These are phyloP conservation scores for Corvus cornix DNA, from an alignment of 2,113 vertebrate genomes.

Conservation along the genomic window DNA sequence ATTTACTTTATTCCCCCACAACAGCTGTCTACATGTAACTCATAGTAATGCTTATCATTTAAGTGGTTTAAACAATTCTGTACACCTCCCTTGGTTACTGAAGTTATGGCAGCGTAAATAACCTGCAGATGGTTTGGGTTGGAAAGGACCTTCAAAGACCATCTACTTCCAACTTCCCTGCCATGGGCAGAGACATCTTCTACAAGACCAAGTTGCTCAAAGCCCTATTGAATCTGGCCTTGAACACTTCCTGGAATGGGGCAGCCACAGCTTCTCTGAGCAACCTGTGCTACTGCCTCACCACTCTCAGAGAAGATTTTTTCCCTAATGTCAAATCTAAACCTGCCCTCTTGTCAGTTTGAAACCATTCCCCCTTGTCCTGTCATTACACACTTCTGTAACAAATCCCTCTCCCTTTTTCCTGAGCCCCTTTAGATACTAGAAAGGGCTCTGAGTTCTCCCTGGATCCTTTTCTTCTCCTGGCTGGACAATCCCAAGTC, in stretches of 20 bases:
- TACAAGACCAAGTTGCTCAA: background rate
- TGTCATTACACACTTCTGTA: background rate
- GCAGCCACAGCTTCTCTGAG: background rate
- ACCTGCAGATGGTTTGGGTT: background rate
- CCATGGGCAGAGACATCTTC: background rate
- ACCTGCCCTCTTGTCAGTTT: background rate
- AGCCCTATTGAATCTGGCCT: background rate
- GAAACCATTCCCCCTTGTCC: background rate
- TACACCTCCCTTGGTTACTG: background rate
- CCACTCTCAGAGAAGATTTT: background rate
- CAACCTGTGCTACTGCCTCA: background rate
- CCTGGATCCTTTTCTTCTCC: background rate
- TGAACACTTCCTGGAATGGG: background rate
- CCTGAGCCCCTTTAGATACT: background rate
- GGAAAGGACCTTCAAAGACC: background rate
- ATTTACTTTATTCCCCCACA: background rate
- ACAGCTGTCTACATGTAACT: background rate
- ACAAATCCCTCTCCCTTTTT: background rate
- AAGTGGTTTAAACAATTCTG: background rate
- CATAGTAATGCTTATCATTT: background rate
- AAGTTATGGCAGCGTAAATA: background rate
- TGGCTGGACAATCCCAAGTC: background rate
- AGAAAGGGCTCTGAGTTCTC: background rate
- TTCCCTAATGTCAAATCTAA: background rate
- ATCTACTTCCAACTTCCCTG: background rate